Conservation (phyloP, 2,797 vertebrate genomes). For the Enteromius paludinosus region DNA sequence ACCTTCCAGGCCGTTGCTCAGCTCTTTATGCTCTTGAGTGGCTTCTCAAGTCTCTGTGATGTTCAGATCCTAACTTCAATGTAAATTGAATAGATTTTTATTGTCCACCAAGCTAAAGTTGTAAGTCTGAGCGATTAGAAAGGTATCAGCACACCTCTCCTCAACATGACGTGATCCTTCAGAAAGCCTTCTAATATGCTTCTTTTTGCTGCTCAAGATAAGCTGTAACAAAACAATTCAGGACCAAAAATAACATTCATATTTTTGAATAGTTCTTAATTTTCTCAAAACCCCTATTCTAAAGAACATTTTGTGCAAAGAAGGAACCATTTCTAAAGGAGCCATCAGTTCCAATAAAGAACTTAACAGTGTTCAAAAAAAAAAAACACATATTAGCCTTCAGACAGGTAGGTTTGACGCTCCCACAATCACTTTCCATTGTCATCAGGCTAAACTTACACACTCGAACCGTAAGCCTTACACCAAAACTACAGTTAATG, state of each 20-base stretch:
- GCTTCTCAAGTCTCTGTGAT: neutral
- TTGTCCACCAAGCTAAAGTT: neutral
- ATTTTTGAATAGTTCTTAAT: neutral
- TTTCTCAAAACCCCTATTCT: neutral
- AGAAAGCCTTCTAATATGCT: neutral
- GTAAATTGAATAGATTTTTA: neutral
- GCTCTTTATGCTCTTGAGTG: neutral
- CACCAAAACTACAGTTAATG: slow-evolving; percentile 70
- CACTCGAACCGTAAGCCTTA: slow-evolving; percentile 36
- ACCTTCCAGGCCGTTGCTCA: neutral
- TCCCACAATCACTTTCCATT: slow-evolving; percentile 10
- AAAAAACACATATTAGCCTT: neutral
- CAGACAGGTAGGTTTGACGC: neutral
- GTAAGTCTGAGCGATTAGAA: neutral
- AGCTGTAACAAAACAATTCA: neutral
- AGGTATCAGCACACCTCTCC: neutral
- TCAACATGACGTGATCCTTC: neutral
- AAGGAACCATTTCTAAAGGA: neutral
- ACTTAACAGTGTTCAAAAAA: too few species aligned
- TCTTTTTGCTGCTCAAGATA: neutral
- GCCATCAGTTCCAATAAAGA: neutral
- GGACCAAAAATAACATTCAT: too few species aligned
- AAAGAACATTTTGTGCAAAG: neutral
- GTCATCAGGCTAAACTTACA: neutral
- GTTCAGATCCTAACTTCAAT: neutral